Conservation (phyloP, 2,113 vertebrate genomes). For the Oophaga pumilio region DNA sequence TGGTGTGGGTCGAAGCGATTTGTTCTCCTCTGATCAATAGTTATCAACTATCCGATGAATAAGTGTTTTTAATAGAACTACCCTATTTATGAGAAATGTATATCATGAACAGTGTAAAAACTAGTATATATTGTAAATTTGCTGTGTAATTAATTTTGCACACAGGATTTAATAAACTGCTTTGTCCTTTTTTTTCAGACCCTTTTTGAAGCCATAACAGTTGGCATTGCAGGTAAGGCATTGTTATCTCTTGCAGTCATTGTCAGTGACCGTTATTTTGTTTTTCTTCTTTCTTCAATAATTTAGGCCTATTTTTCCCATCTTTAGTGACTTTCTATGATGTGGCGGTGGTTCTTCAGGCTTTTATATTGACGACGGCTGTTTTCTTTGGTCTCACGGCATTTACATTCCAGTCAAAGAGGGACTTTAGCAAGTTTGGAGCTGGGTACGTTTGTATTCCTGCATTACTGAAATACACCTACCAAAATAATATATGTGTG, state of each 20-base stretch:
- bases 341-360: slow-evolving; percentile 83
- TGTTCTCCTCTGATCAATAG: no score
- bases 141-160: no score
- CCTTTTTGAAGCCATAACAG: slow-evolving; percentile 83
- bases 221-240: slow-evolving; percentile 82
- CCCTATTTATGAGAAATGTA: no score
- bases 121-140: no score
- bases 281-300: slow-evolving; percentile 4
- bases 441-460: slow-evolving; percentile 74
- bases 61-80: no score
- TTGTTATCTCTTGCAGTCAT: neutral
- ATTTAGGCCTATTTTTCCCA: slow-evolving; percentile 15
- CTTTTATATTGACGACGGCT: slow-evolving; percentile 84
- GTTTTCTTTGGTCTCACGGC: slow-evolving; percentile 87
- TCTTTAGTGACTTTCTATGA: slow-evolving; percentile 90
- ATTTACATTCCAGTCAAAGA: slow-evolving; percentile 92
- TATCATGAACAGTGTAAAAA: no score
- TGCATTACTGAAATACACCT: neutral
- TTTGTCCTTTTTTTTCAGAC: slow-evolving; percentile 73
- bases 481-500: neutral
- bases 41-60: no score
- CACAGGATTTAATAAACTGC: neutral
- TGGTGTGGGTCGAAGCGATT: no score
- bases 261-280: neutral
- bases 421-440: slow-evolving; percentile 92